phyloP scores from a whole-genome alignment of 2,797 vertebrate genomes.

The Pteropus rufus region DNA sequence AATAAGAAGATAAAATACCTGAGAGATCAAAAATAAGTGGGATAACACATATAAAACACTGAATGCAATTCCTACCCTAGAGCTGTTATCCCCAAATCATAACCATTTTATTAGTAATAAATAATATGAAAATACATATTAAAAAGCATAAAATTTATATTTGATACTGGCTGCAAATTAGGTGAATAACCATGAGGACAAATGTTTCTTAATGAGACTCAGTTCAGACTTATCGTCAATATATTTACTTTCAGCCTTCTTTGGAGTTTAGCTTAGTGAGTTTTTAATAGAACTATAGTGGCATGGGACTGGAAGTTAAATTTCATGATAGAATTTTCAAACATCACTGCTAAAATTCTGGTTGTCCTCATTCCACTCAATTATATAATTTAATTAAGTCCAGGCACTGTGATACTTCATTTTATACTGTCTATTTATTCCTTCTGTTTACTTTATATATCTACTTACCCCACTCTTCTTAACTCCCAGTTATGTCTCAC shows the following conservation, averaged over 20 bases:
- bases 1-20: not conserved
- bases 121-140: not conserved
- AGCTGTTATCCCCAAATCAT: not conserved
- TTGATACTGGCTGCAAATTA: not conserved
- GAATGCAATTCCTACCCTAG: not conserved
- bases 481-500: not conserved
- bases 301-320: not conserved
- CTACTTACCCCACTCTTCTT: too few species aligned
- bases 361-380: not conserved
- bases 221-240: not conserved
- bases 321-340: constrained; percentile 13
- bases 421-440: not conserved
- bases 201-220: not conserved
- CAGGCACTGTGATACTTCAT: not conserved
- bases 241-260: not conserved
- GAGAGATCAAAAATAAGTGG: not conserved
- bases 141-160: not conserved
- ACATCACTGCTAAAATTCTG: not conserved
- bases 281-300: not conserved
- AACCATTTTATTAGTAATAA: not conserved
- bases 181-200: not conserved
- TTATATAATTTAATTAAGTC: not conserved
- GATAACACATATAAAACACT: not conserved
- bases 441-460: not conserved
- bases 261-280: not conserved